Evolutionary conservation across 2,797 vertebrate genomes (phyloP).

Genomic region (Borostomias antarcticus): DNA sequence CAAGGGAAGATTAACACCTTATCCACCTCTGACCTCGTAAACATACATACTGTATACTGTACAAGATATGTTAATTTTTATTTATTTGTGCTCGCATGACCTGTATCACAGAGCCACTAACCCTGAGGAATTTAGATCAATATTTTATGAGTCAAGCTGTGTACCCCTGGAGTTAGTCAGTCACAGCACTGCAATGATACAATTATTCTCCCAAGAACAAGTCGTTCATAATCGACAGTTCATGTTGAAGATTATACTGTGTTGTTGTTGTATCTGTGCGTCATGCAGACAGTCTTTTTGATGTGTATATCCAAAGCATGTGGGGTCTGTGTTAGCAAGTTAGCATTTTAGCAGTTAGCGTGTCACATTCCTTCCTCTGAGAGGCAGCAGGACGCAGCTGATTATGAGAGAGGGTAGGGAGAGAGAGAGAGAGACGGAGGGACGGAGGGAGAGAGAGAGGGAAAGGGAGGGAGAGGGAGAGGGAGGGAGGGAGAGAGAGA

Average conservation of each 20-base stretch:
- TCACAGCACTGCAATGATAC: not conserved
- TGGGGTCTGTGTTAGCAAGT: conserved; percentile 33
- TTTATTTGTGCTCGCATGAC: not conserved
- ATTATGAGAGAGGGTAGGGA: not conserved
- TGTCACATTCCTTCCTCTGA: conserved; percentile 73
- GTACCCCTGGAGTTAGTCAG: not conserved
- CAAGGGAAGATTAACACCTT: too few species aligned
- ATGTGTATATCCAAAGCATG: conserved; percentile 5
- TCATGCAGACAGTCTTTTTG: conserved; percentile 20
- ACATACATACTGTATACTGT: too few species aligned
- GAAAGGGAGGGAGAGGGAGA: not conserved
- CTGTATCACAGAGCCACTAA: not conserved
- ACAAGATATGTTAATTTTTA: conserved; percentile 11
- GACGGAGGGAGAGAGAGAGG: conserved; percentile 10
- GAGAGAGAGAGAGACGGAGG: conserved; percentile 22
- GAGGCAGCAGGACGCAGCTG: conserved; percentile 73
- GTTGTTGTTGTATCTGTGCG: not conserved
- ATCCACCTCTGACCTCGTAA: too few species aligned
- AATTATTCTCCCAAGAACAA: too few species aligned
- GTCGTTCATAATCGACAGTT: not conserved
- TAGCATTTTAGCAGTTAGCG: too few species aligned
- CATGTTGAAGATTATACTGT: too few species aligned
- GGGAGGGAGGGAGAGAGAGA: not conserved
- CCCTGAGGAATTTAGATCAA: conserved; percentile 2
- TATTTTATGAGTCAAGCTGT: conserved; percentile 9